Evolutionary conservation across 2,888 invertebrate species (phyloP).

Genomic region (Nephrocerus scutellatus): DNA sequence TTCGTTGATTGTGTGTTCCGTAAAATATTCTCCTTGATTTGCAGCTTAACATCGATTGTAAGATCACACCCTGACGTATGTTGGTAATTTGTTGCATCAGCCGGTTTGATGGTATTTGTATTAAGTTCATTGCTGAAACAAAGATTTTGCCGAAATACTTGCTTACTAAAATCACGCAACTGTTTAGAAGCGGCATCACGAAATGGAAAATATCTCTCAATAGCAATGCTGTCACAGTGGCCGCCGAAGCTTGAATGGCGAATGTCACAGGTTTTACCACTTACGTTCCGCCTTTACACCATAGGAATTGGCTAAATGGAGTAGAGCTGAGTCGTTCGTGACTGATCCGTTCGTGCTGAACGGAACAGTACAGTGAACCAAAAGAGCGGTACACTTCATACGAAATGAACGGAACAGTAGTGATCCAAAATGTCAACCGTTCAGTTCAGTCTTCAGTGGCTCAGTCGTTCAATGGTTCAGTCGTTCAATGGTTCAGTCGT

Average conservation of each 20-base stretch:
- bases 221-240: no score
- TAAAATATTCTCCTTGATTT: slow-evolving; percentile 54
- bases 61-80: slow-evolving; percentile 43
- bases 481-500: no score
- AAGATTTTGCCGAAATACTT: slow-evolving; percentile 24
- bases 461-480: no score
- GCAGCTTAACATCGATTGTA: slow-evolving; percentile 50
- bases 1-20: slow-evolving; percentile 48
- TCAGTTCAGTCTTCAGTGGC: no score
- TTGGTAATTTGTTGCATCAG: no score
- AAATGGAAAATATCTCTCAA: slow-evolving; percentile 20
- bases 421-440: no score
- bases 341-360: no score
- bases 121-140: slow-evolving; percentile 20
- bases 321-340: no score
- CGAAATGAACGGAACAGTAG: no score
- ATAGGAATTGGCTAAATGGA: slow-evolving; percentile 14
- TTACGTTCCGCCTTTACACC: slow-evolving; percentile 19
- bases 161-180: slow-evolving; percentile 24
- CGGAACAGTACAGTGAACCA: no score
- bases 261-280: slow-evolving; percentile 21
- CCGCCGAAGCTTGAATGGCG: slow-evolving; percentile 19
- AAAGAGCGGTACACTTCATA: no score
- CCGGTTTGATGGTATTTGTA: slow-evolving; percentile 19
- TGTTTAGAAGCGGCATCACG: slow-evolving; percentile 25